Evolutionary conservation across 1,140 invertebrate genomes (phyloP).

Genomic region (Hyposmocoma kahamanoa): DNA sequence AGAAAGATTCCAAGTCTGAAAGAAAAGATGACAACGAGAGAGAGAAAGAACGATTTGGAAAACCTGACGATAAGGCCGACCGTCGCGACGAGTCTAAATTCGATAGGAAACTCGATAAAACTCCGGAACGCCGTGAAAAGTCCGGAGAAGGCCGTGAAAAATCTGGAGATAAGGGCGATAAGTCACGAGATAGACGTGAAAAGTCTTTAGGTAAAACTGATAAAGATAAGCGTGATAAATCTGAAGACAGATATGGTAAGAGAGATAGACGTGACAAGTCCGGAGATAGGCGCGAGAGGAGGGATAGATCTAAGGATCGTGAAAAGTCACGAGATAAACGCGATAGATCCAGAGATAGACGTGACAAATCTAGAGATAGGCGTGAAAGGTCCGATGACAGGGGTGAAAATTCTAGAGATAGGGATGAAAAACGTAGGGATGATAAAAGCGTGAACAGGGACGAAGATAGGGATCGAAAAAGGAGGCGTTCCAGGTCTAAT

Average conservation of each 20-base stretch:
- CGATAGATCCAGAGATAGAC: neutral
- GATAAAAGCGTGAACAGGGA: constrained; percentile 18
- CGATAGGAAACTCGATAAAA: neutral
- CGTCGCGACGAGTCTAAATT: neutral
- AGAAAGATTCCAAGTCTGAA: constrained; percentile 11
- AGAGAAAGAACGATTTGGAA: neutral
- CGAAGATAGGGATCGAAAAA: constrained; percentile 15
- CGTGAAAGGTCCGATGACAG: constrained; percentile 17
- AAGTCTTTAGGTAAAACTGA: neutral
- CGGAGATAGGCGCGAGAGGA: constrained; percentile 11
- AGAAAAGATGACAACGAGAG: constrained; percentile 11
- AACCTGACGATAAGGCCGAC: neutral
- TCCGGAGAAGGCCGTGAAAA: constrained; percentile 2
- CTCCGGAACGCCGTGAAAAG: neutral
- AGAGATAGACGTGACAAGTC: constrained; percentile 9
- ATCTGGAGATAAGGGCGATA: constrained; percentile 1
- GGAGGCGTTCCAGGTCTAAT: constrained; percentile 17
- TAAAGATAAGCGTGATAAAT: neutral
- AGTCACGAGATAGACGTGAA: neutral
- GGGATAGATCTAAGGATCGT: neutral
- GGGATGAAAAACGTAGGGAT: constrained; percentile 25
- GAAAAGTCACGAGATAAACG: neutral
- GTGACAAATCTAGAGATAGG: constrained; percentile 14
- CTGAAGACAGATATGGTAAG: constrained; percentile 6
- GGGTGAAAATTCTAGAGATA: constrained; percentile 8